Base-by-base conservation (phyloP, 1,140 invertebrate species). In the Oreohelix idahoensis region DNA sequence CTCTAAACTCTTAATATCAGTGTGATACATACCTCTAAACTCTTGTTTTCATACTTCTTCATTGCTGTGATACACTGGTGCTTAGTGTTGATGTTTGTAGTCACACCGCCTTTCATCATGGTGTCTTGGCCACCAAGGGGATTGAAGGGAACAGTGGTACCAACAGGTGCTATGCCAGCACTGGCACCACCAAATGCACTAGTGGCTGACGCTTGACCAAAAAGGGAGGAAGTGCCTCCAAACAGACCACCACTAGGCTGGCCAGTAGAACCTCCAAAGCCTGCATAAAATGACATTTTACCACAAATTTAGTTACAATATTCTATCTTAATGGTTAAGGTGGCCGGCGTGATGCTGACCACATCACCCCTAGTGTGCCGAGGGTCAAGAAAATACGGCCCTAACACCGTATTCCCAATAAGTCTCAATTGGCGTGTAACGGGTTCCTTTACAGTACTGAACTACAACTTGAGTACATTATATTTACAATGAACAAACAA, bases 21-120 rank as follows among this genome's bases (percentile, higher is more conserved):
- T n/a, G n/a, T n/a, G n/a, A 15, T 45, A 77, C 83, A 85, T 84
- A 93, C 92, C 93, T 99, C 98, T 38, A 99, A 92, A 0, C 97
- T 98, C 93, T 99, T 99, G 36, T 90, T 93, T 90, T 99, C 97
- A 93, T 99, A 99, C 89, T 99, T 97, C 93, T 99, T 98, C 98
- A 99, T 99, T 84, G 96, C 97, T 8, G 97, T 98, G 63, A 99
- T 99, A 90, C 97, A 98, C 91, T 98, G 96, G 92, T 98, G 97
- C 87, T 96, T 95, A 1, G 97, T 99, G 82, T 95, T 96, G 84
- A 99, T 97, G 81, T 94, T 97, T 86, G 95, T 95, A 0, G 95
- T 95, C 20, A 94, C 94, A 2, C 96, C 96, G 92, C 95, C 95
- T 92, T 98, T 98, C 77, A 91, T 86, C 93, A 99, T 96, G 0